Evolutionary conservation across 2,113 vertebrate genomes (phyloP).

Genomic region (Ailurus styani): DNA sequence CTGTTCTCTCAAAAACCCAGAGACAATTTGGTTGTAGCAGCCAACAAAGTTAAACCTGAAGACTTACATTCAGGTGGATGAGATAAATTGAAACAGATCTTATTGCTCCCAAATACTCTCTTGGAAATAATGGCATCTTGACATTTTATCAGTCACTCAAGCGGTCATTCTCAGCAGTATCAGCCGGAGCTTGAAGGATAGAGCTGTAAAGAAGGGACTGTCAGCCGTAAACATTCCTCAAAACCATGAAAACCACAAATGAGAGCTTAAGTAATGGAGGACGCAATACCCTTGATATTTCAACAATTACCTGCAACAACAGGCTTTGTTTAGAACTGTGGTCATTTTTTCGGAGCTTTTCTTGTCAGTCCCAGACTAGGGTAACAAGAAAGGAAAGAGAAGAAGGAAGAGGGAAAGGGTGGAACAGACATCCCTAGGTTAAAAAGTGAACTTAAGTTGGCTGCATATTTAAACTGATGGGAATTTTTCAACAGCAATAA

Average conservation of each 20-base stretch:
- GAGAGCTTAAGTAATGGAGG: constrained; percentile 89
- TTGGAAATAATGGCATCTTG: constrained; percentile 88
- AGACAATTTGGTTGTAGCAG: constrained; percentile 68
- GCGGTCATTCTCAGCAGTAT: constrained; percentile 84
- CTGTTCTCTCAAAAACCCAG: constrained; percentile 29
- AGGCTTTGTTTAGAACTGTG: constrained; percentile 78
- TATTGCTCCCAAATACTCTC: constrained; percentile 85
- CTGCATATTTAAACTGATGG: constrained; percentile 39
- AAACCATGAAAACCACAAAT: constrained; percentile 89
- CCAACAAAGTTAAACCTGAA: constrained; percentile 79
- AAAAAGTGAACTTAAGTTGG: constrained; percentile 61
- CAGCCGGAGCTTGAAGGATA: constrained; percentile 87
- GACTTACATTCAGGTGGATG: constrained; percentile 82
- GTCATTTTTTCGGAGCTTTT: constrained; percentile 81
- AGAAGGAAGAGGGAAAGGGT: not conserved
- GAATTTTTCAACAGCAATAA: constrained; percentile 34
- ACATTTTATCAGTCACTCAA: constrained; percentile 90
- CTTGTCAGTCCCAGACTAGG: constrained; percentile 73
- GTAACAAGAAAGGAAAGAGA: not conserved
- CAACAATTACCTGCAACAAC: constrained; percentile 86
- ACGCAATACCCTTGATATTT: constrained; percentile 88
- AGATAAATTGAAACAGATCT: constrained; percentile 87
- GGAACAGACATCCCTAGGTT: not conserved
- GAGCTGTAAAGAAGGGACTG: constrained; percentile 87
- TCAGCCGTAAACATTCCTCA: constrained; percentile 90